phyloP scores from a whole-genome alignment of 2,888 invertebrate species.

The Platycheirus albimanus region DNA sequence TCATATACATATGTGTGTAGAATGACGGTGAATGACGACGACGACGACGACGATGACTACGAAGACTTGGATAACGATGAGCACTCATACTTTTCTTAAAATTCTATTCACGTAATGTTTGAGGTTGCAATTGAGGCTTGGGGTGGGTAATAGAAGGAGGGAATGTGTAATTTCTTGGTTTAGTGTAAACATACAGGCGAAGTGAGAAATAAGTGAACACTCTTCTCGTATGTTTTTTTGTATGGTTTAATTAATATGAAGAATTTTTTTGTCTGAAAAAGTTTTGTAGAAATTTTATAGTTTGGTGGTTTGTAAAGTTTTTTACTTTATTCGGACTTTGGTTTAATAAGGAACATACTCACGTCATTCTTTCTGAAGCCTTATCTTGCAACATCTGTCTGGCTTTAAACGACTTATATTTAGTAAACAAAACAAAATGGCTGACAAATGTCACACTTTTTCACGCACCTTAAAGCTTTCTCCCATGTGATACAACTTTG shows the following conservation, averaged over 20 bases:
- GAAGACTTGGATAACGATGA: slow-evolving; percentile 24
- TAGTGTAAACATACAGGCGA: slow-evolving; percentile 46
- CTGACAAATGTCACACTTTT: no score
- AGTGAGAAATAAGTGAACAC: slow-evolving; percentile 52
- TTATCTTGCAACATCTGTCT: no score
- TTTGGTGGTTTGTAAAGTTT: slow-evolving; percentile 14
- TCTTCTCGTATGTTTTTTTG: not conserved
- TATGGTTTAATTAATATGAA: slow-evolving; percentile 27
- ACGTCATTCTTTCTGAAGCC: no score
- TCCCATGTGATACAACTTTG: no score
- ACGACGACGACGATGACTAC: not conserved
- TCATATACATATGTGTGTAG: slow-evolving; percentile 8
- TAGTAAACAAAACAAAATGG: no score
- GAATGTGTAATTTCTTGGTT: slow-evolving; percentile 55
- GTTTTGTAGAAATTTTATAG: slow-evolving; percentile 30
- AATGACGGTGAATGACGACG: no score
- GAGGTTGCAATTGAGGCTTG: slow-evolving; percentile 44
- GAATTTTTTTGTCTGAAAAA: slow-evolving; percentile 26
- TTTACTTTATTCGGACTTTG: not conserved
- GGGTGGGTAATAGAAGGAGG: slow-evolving; percentile 14
- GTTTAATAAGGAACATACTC: no score
- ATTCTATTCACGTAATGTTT: slow-evolving; percentile 53
- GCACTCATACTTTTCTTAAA: slow-evolving; percentile 42
- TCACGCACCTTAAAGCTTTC: no score
- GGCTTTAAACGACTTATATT: no score